Base-by-base conservation (phyloP, 1,140 invertebrate genomes). In the Oedothorax gibbosus region DNA sequence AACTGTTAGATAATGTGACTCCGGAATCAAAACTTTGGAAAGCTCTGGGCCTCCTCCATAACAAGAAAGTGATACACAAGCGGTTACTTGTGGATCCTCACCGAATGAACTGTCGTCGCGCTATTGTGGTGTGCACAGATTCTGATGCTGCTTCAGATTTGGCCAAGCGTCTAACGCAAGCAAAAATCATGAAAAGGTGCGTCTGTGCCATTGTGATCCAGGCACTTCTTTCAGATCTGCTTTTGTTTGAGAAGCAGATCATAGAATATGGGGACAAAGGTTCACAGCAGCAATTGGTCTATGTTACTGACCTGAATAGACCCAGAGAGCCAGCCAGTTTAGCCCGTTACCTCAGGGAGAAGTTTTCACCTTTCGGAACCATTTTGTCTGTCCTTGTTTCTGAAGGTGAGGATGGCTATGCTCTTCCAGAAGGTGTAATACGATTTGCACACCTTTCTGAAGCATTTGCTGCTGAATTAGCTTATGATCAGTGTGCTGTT, bases 191-290 rank as follows among this genome's bases (percentile, higher is more conserved):
- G n/a, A 72, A 78, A 51, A 18, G 83, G 14, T 21, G 54, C 4
- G 53, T 85, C 15, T 85, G 83, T 71, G 83, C 83, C n/a, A 57
- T 78, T 15, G 75, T 85, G 5, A 71, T 85, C 51, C 64, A 85
- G 51, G 73, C 60, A 12, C 35, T 85, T 14, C 20, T 85, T 4
- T 77, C 75, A n/a, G 83, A 85, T 71, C 18, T 85, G 14, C 12
- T 62, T n/a, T 62, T 85, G 35, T 85, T 85, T 78, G 83, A 85
- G 15, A 85, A 85, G 49, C 83, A 78, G 57, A 85, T 85, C 5
- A 60, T 21, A 7, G 14, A 78, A 11, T 78, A 69, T 62, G 83
- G 83, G 10, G 83, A 85, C 18, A 77, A 60, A n/a, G 56, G 56
- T 11, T 49, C 83, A 11, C 83, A 85, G 53, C 35, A 78, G 3